Evolutionary conservation across 2,888 invertebrate species (phyloP).

Genomic region (Drosophila melanosoma): DNA sequence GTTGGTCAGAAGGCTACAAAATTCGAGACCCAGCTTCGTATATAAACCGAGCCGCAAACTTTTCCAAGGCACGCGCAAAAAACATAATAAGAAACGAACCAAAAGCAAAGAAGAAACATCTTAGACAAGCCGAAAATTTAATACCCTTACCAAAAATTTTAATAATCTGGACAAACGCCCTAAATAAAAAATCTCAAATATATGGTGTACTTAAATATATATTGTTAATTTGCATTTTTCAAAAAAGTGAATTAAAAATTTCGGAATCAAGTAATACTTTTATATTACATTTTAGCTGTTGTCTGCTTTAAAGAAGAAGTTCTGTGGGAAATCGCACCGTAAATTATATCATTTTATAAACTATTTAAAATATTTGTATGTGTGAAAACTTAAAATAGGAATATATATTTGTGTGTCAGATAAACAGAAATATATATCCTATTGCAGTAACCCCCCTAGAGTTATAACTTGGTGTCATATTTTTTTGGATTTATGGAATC

Average conservation of each 20-base stretch:
- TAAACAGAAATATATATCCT: not conserved
- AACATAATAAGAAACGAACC: conserved; percentile 36
- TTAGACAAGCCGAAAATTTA: conserved; percentile 14
- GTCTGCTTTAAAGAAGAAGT: not conserved
- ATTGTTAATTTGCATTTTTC: too few relatives aligned
- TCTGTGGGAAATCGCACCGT: not conserved
- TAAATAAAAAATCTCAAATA: not conserved
- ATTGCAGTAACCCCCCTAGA: not conserved
- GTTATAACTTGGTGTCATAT: not conserved
- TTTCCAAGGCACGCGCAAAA: conserved; percentile 60
- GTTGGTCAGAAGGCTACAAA: conserved; percentile 68
- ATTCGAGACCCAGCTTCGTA: conserved; percentile 58
- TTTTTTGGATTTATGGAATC: not conserved
- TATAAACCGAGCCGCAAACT: conserved; percentile 74
- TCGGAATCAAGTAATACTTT: too few relatives aligned
- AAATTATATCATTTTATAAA: not conserved
- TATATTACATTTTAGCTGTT: not conserved
- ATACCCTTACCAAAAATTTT: not conserved
- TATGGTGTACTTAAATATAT: not conserved
- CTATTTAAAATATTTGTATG: not conserved
- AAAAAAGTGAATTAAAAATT: too few relatives aligned
- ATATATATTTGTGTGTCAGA: not conserved
- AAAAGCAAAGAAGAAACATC: conserved; percentile 12
- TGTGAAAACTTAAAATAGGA: not conserved
- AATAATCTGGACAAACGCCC: too few relatives aligned